Conservation (phyloP, 2,888 invertebrate species). For the Trichogramma dendrolimi region DNA sequence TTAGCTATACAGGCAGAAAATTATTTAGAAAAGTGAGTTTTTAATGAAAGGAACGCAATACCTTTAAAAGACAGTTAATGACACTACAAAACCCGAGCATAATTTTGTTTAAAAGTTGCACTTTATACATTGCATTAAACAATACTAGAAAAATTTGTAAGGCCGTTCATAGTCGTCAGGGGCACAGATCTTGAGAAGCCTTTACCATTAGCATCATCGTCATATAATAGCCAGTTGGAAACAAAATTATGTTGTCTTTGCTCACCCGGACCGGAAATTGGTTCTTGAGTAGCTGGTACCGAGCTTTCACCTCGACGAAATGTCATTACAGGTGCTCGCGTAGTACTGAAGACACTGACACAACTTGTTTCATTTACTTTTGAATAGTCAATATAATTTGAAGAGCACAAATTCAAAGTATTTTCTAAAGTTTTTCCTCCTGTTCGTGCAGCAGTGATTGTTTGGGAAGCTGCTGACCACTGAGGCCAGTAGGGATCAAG, state of each 20-base stretch:
- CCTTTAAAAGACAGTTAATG: too few species aligned
- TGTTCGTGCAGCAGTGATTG: conserved; percentile 6
- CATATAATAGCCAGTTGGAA: conserved; percentile 40
- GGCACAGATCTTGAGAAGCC: not conserved
- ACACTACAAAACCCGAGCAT: too few species aligned
- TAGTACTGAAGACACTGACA: conserved; percentile 43
- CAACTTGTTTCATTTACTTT: conserved; percentile 43
- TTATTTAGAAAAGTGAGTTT: too few species aligned
- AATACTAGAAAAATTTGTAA: not conserved
- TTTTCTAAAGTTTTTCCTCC: conserved; percentile 24
- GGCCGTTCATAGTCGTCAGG: not conserved
- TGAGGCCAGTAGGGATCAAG: conserved; percentile 32
- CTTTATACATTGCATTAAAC: not conserved
- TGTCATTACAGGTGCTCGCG: conserved; percentile 36
- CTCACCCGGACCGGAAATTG: not conserved
- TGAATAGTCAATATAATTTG: conserved; percentile 33
- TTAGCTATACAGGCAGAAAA: too few species aligned
- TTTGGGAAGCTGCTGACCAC: conserved; percentile 21
- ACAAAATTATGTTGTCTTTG: conserved; percentile 39
- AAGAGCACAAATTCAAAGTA: conserved; percentile 25
- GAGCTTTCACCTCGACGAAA: conserved; percentile 18
- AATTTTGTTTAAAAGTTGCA: too few species aligned
- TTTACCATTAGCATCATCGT: conserved; percentile 25
- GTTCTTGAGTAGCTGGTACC: not conserved
- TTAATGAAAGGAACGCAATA: too few species aligned